These are phyloP conservation scores for Corvus cornix DNA, from an alignment of 2,113 vertebrate species.

Conservation along the genomic window DNA sequence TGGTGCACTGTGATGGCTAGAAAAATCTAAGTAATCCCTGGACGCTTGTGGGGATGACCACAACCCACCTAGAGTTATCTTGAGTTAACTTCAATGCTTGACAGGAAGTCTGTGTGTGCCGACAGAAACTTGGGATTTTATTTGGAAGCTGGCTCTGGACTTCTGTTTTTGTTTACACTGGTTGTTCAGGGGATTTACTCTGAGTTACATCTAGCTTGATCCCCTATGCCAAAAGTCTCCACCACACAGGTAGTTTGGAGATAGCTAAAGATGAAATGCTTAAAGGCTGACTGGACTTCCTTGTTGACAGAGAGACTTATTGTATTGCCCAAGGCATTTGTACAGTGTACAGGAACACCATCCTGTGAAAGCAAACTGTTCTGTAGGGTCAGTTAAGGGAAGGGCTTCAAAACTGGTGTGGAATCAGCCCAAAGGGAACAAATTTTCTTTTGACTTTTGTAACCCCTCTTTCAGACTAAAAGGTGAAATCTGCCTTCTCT, in stretches of 20 bases:
- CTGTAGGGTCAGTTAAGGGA: neutral
- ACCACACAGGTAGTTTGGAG: neutral
- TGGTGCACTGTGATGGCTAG: neutral
- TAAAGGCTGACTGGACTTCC: neutral
- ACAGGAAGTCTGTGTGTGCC: neutral
- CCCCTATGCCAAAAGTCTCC: neutral
- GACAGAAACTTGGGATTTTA: neutral
- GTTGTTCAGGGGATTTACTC: neutral
- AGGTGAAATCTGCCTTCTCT: neutral
- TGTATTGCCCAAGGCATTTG: neutral
- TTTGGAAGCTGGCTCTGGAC: neutral
- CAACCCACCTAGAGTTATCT: neutral
- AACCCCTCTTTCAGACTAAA: fast-evolving
- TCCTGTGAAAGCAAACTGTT: neutral
- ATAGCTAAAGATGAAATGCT: neutral
- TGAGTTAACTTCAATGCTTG: neutral
- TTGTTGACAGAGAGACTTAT: neutral
- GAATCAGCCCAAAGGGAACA: neutral
- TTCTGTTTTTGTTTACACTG: neutral
- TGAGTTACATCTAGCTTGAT: neutral
- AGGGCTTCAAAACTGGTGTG: neutral
- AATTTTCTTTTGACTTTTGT: neutral
- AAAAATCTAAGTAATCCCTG: neutral
- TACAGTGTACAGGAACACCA: neutral
- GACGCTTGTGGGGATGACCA: neutral